A percentile compares a stretch with the other conserved stretches of the same genome.
Evolutionary conservation across 2,113 vertebrate genomes (phyloP).

Genomic region (Dascyllus trimaculatus): DNA sequence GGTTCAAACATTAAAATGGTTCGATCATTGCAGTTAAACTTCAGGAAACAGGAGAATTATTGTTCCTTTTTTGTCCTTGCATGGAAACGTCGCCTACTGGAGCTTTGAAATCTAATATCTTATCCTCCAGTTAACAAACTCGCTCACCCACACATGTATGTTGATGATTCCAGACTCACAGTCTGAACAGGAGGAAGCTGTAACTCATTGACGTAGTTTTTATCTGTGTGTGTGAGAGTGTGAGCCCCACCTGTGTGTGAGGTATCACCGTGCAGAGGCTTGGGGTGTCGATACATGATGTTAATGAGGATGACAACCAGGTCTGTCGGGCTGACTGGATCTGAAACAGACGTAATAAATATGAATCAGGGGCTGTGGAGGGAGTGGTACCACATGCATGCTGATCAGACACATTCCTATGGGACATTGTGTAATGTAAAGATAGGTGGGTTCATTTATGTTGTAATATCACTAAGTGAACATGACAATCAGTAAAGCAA

Average conservation of each 20-base stretch:
- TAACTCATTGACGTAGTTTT: neutral
- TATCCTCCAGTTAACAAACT: too few species aligned
- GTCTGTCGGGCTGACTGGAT: constrained; percentile 86
- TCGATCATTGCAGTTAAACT: too few species aligned
- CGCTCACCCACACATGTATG: too few species aligned
- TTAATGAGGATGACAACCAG: constrained; percentile 89
- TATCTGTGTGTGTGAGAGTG: neutral
- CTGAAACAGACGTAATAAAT: constrained; percentile 66
- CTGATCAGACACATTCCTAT: constrained; percentile 41
- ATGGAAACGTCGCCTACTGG: too few species aligned
- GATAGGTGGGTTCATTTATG: constrained; percentile 1
- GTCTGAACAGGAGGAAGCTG: neutral
- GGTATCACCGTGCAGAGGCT: constrained; percentile 60
- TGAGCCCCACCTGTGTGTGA: constrained; percentile 86
- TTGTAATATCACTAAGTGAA: neutral
- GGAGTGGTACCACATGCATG: neutral
- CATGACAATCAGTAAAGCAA: neutral
- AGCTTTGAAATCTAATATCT: too few species aligned
- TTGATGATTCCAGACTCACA: constrained; percentile 40
- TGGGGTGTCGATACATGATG: constrained; percentile 90
- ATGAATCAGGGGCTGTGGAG: neutral
- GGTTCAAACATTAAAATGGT: too few species aligned
- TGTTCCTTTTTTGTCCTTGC: too few species aligned
- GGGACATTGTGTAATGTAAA: constrained; percentile 22
- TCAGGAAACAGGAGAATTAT: too few species aligned